phyloP scores from a whole-genome alignment of 2,888 invertebrate genomes.

The Sphaeridia pumilis region DNA sequence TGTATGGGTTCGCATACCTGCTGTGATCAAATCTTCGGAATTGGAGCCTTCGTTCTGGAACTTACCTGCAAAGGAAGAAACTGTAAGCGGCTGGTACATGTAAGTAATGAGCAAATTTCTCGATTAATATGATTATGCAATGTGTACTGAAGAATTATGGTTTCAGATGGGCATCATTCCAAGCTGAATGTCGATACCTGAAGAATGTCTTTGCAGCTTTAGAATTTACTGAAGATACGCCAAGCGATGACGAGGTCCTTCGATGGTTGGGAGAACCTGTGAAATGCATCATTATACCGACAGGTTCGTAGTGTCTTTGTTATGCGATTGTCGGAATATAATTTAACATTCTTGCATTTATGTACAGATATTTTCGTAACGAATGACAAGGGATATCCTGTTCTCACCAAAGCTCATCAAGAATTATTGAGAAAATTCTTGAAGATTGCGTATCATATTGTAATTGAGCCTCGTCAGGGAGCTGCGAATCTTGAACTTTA shows the following conservation, averaged over 20 bases:
- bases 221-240: conserved; percentile 68
- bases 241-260: conserved; percentile 52
- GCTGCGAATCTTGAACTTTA: conserved; percentile 50
- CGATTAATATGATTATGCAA: too few species aligned
- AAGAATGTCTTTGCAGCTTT: conserved; percentile 59
- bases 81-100: conserved; percentile 13
- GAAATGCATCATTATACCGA: conserved; percentile 67
- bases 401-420: conserved; percentile 63
- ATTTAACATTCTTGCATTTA: neutral
- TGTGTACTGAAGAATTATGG: too few species aligned
- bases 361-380: conserved; percentile 54
- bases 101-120: conserved; percentile 4
- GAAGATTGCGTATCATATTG: conserved; percentile 54
- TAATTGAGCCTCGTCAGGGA: conserved; percentile 50
- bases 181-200: conserved; percentile 44
- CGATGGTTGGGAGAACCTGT: conserved; percentile 95
- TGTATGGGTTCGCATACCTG: conserved; percentile 11
- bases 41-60: neutral
- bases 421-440: conserved; percentile 51
- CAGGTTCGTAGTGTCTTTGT: conserved; percentile 47
- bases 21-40: neutral
- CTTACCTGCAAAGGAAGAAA: too few species aligned
- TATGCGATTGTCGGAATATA: too few species aligned
- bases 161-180: conserved; percentile 47
- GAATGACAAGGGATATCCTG: conserved; percentile 81